Conservation (phyloP, 2,797 vertebrate genomes). For the Sebastes aleutianus region DNA sequence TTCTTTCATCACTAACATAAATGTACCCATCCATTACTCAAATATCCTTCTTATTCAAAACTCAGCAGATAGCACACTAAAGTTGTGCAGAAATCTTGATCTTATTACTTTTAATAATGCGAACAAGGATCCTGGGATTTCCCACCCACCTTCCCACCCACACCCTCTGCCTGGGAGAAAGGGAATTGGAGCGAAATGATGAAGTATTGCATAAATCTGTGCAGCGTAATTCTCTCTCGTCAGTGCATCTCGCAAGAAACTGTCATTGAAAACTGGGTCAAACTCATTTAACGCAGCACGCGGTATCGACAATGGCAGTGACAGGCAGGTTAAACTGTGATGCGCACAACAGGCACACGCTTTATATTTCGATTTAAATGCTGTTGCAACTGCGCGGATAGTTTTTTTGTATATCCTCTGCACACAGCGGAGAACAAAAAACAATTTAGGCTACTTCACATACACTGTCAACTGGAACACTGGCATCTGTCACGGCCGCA, state of each 20-base stretch:
- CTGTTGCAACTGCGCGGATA: constrained; percentile 16
- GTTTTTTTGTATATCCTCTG: constrained; percentile 15
- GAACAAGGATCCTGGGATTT: constrained; percentile 56
- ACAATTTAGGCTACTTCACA: constrained; percentile 47
- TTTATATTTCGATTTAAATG: constrained; percentile 46
- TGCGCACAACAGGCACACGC: constrained; percentile 9
- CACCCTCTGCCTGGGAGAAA: constrained; percentile 37
- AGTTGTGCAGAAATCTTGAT: constrained; percentile 46
- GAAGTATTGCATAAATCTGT: constrained; percentile 55
- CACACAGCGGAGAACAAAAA: constrained; percentile 33
- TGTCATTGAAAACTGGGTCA: constrained; percentile 70
- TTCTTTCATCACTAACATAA: constrained; percentile 7
- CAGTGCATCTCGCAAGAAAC: constrained; percentile 41
- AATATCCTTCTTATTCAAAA: constrained; percentile 35
- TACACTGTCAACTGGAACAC: constrained; percentile 44
- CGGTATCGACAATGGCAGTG: constrained; percentile 41
- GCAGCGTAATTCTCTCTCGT: constrained; percentile 51
- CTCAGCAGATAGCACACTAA: constrained; percentile 4
- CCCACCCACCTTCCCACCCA: constrained; percentile 52
- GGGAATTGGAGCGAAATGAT: constrained; percentile 53
- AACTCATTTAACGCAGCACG: constrained; percentile 54
- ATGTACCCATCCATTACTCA: background rate
- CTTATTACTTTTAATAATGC: constrained; percentile 41
- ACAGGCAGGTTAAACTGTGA: constrained; percentile 57
- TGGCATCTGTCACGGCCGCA: constrained; percentile 54